Percentiles rank a stretch among this genome's conserved stretches.
phyloP scores from a whole-genome alignment of 1,140 invertebrate species.

The Camponotus pennsylvanicus region DNA sequence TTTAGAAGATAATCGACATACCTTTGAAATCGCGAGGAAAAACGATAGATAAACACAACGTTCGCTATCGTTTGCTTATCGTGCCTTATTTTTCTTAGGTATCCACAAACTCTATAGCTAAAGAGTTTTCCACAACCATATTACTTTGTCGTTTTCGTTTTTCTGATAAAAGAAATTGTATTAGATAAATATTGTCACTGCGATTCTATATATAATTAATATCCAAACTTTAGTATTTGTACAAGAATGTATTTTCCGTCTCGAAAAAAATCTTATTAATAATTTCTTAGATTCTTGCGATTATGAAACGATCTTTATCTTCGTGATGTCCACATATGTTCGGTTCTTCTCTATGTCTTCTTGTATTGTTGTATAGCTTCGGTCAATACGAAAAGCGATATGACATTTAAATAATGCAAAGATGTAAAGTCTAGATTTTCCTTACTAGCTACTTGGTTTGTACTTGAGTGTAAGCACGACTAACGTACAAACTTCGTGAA shows the following conservation, averaged over 20 bases:
- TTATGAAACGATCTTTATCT: slow-evolving; percentile 19
- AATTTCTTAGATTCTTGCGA: background rate
- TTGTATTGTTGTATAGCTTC: slow-evolving; percentile 32
- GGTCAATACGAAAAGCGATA: slow-evolving; percentile 59
- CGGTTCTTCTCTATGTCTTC: background rate
- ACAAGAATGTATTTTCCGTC: background rate
- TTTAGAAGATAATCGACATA: slow-evolving; percentile 55
- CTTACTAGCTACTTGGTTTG: slow-evolving; percentile 8
- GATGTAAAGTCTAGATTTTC: background rate
- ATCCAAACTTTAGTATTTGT: background rate
- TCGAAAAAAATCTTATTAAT: background rate
- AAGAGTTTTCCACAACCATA: slow-evolving; percentile 21
- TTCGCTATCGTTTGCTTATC: background rate
- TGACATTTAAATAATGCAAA: slow-evolving; percentile 72
- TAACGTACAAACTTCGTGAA: slow-evolving; percentile 22
- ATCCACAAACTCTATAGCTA: background rate
- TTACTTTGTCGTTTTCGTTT: background rate
- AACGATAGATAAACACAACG: background rate
- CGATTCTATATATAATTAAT: background rate
- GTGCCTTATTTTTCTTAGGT: background rate
- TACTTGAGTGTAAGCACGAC: background rate
- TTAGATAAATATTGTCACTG: too few relatives aligned
- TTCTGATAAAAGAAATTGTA: background rate
- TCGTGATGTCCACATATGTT: background rate
- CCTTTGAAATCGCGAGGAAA: slow-evolving; percentile 18